Evolutionary conservation across 2,888 invertebrate genomes (phyloP), one percentile per base, ranked within the genome.

Genomic region (Eueremaeus valkanovi): DNA sequence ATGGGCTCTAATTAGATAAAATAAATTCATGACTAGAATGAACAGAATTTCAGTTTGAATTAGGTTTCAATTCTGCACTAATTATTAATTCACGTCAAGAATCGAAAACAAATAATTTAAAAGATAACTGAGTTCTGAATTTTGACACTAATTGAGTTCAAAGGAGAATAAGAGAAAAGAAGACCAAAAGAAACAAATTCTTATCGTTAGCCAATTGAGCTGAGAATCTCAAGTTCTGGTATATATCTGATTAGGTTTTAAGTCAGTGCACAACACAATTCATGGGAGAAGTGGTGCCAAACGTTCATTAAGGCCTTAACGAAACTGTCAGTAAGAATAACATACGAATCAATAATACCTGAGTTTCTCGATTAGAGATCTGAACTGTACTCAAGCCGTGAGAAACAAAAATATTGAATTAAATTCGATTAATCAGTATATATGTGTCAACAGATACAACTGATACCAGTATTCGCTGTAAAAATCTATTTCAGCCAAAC

Each of bases 341-440:
- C 21, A 42, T 6, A 42, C 21, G 24, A 68, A 68, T 68, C 68
- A 68, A 68, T 68, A 68, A 68, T 33, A 68, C 68, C 68, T 68
- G 36, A 40, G 24, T 40, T 63, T 3, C 29, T 13, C 24, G 21
- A 1, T 21, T 13, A 33, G 24, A 18, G 31, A 0, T 18, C 21
- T 18, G 11, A 9, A 68, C n/a, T n/a, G n/a, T n/a, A 36, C 63
- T 42, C 40, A 40, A 6, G 49, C 21, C 8, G 5, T 49, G 31
- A 33, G 18, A 61, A 61, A 33, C 58, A 58, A 27, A 24, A 55
- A 24, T 55, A 55, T 55, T 55, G 21, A 21, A 33, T 33, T 33
- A 29, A 63, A 63, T 63, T 31, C n/a, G 3, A 63, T 63, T 63
- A 33, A 63, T 63, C 63, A 63, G 63, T 24, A 33, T 63, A n/a